Base-by-base conservation (phyloP, 2,113 vertebrate species). In the Copsychus sechellarum region DNA sequence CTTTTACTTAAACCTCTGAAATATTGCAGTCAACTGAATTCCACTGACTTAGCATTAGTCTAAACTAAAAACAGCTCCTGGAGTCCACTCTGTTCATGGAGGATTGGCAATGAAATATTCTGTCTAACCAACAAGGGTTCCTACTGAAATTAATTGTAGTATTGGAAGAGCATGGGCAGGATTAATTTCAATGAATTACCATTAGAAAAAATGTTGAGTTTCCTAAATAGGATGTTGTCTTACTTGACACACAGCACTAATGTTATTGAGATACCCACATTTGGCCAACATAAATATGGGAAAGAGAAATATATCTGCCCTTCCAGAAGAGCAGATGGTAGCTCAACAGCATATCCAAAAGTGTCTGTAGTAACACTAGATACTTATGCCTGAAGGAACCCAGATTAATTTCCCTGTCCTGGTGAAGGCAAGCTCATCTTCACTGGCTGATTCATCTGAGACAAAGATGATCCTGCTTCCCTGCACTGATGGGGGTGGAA, bases 261-360 rank as follows among this genome's bases (percentile, higher is more conserved):
- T 47, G 14, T 40, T 64, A 38, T 54, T 4, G 3, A 86, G n/a
- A 61, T n/a, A 61, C 12, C 2, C 19, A 69, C 5, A 65, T 19
- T 47, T 72, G 10, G 13, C 10, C 50, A 80, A 65, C 17, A 82
- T 38, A 82, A 53, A 29, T 18, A 38, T 25, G 15, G 66, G 33
- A 85, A 24, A 73, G 43, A 84, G 31, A 91, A 73, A 38, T 54
- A 67, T 18, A 23, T 85, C 7, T 79, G 34, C n/a, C 17, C 13
- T 64, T 93, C 19, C 45, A 40, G n/a, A 69, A 64, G 9, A 88
- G 25, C 14, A 90, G 31, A 65, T 60, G 38, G 16, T 34, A 90
- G 11, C 31, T 11, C 56, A 79, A 18, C 0, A 61, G 6, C 7
- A 31, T 51, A 47, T 9, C 14, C 0, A 1, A 81, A 8, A 47